phyloP scores from a whole-genome alignment of 2,888 invertebrate genomes.

The Macrophya alboannulata region DNA sequence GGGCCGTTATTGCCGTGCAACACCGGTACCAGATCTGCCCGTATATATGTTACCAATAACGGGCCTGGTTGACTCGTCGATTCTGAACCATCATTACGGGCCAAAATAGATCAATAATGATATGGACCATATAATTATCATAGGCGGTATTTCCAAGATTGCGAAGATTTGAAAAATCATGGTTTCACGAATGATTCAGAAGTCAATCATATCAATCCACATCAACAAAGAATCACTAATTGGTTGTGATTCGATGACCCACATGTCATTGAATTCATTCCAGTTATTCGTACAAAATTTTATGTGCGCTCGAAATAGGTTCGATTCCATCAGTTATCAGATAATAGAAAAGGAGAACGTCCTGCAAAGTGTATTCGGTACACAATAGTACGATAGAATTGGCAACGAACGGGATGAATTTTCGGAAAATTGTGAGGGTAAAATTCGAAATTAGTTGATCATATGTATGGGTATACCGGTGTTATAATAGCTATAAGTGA shows the following conservation, averaged over 20 bases:
- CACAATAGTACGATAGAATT: not conserved
- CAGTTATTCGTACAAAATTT: not conserved
- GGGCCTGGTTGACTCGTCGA: not conserved
- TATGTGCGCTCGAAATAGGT: not conserved
- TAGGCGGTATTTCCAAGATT: not conserved
- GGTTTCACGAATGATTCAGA: not conserved
- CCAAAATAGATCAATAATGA: not conserved
- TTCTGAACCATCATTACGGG: not conserved
- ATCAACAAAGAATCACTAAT: constrained; percentile 1
- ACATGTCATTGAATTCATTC: not conserved
- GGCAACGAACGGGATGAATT: not conserved
- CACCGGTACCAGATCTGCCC: not conserved
- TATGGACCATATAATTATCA: not conserved
- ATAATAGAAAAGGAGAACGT: not conserved
- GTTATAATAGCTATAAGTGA: not conserved
- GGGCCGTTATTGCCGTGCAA: not conserved
- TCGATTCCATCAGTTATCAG: not conserved
- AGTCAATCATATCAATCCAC: not conserved
- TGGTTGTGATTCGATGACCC: constrained; percentile 1
- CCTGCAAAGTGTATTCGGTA: not conserved
- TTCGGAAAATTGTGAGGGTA: not conserved
- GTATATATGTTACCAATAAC: not conserved
- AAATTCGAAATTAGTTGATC: not conserved
- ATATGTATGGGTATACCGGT: constrained; percentile 1
- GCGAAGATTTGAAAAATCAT: not conserved